Evolutionary conservation across 1,140 invertebrate species (phyloP), one percentile per base, ranked within the genome.

Genomic region (Achatina immaculata): DNA sequence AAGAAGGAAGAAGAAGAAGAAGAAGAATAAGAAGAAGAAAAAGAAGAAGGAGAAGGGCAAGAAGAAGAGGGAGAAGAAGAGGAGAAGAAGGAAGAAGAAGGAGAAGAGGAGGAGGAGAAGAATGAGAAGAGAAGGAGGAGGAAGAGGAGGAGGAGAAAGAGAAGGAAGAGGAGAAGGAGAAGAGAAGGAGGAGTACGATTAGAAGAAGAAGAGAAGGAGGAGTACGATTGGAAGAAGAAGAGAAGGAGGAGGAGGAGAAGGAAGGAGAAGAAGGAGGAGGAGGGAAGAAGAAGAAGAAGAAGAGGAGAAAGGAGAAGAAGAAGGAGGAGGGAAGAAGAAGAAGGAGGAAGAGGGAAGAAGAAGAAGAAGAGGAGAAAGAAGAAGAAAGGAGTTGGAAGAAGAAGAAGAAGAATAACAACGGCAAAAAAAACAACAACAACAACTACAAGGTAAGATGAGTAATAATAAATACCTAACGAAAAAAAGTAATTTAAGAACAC

Each of bases 41-140:
- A 43, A 36, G 40, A n/a, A 40, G 34, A 40, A 62, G 75, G 58
- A 14, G 38, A 11, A 38, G 28, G 40, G 36, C 14, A 24, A 62
- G 31, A 40, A 58, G 34, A 36, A 40, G 24, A 36, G 48, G 55
- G 36, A 40, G 31, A 38, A 38, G 36, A 62, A n/a, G 40, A 40
- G 58, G 75, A 77, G 48, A 21, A 36, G 38, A 38, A 42, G 36
- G 55, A 36, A 62, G 75, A 62, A 16, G 58, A 48, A 21, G 28
- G 34, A 36, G 34, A n/a, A 38, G 40, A 40, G 51, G 75, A 38
- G 75, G 34, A 43, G 38, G 75, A 40, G 36, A 62, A 14, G 38
- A 38, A 16, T 40, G 31, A 11, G 55, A 78, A 40, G 40, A n/a
- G 40, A 58, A 48, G 43, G 55, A 38, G 55, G 40, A 24, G 24